phyloP scores from a whole-genome alignment of 2,113 vertebrate genomes.

The Himantopus leucocephalus region DNA sequence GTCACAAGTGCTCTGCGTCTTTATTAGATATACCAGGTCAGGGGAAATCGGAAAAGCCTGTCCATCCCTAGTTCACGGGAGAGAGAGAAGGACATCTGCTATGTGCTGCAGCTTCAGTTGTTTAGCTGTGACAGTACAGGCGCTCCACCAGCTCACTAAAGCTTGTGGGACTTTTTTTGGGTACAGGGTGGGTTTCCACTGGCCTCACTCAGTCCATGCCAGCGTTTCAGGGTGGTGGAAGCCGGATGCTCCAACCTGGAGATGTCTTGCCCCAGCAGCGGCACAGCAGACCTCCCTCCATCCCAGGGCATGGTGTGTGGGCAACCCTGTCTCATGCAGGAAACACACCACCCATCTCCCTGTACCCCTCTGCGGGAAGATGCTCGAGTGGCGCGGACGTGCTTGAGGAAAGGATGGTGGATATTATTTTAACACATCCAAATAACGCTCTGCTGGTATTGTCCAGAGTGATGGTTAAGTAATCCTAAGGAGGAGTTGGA shows the following conservation, averaged over 20 bases:
- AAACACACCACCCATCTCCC: not conserved
- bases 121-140: not conserved
- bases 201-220: rapidly evolving
- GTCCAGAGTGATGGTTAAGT: conserved; percentile 14
- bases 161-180: not conserved
- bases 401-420: not conserved
- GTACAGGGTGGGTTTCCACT: not conserved
- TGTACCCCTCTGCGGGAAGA: not conserved
- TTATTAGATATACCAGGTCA: not conserved
- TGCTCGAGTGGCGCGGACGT: not conserved
- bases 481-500: conserved; percentile 44
- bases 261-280: not conserved
- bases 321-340: not conserved
- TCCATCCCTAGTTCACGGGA: not conserved
- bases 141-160: not conserved
- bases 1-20: not conserved
- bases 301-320: rapidly evolving
- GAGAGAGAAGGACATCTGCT: not conserved
- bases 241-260: not conserved
- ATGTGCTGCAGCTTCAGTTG: not conserved
- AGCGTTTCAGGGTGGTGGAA: not conserved
- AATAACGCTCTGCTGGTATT: conserved; percentile 11
- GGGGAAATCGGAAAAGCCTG: not conserved
- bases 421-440: not conserved
- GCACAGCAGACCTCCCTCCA: not conserved